Evolutionary conservation across 2,888 invertebrate genomes (phyloP), one percentile per base, ranked within the genome.

Genomic region (Drosophila paranaensis): DNA sequence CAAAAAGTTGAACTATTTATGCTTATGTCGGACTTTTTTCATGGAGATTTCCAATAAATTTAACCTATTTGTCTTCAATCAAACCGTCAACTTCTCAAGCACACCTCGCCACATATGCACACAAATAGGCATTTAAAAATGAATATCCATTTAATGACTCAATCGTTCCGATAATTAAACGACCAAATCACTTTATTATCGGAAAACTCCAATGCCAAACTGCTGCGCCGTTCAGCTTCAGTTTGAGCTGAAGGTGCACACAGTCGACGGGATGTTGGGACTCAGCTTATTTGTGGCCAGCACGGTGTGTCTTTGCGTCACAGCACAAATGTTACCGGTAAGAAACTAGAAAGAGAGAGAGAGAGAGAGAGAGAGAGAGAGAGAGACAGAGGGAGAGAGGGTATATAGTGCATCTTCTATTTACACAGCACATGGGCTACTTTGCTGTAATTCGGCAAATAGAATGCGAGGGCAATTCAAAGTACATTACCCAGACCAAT

Each of bases 81-180:
- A 20, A 2, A 20, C 20, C 2, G 20, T 2, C 20, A 30, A 70
- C 14, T 14, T 42, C 14, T 33, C 33, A 25, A 42, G 14, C 65
- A 58, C 54, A 55, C 77, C 77, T 66, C 67, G 67, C 25, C 30
- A 53, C 14, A 37, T 42, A 30, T 27, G 27, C 10, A 27, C 16
- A 30, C 30, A 65, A 37, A 35, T 33, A 40, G n/a, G 42, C 43
- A 63, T 65, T 60, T 65, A 57, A 64, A 50, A 58, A 27, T 42
- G 9, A 54, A 64, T 55, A 48, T 35, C 16, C 37, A 60, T 71
- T 69, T 74, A 83, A 81, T 81, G 77, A 62, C 67, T 60, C 46
- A 45, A 72, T 51, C 61, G 60, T 66, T 72, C 68, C 66, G 46
- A 76, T 72, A 72, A 84, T 88, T 82, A 79, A 88, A 77, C 65